A percentile compares a stretch with the other conserved stretches of the same genome.
Conservation (phyloP, 1,140 invertebrate genomes). For the Pogonognathellus flavescens region DNA sequence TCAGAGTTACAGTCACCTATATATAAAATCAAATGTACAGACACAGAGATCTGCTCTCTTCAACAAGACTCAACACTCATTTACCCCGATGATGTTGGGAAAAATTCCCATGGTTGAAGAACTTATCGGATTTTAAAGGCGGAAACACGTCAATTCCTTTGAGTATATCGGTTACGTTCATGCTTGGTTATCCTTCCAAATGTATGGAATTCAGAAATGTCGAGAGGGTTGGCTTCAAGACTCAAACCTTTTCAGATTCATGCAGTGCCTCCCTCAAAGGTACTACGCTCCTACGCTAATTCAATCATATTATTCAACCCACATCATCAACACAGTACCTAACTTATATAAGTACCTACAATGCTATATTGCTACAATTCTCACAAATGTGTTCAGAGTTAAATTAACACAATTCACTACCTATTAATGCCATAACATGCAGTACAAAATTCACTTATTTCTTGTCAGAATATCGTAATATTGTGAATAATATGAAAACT, state of each 20-base stretch:
- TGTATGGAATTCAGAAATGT: neutral
- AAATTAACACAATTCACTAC: too few species aligned
- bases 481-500: too few species aligned
- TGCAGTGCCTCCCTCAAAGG: neutral
- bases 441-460: too few species aligned
- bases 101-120: constrained; percentile 1
- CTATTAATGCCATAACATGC: too few species aligned
- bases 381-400: too few species aligned
- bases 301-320: constrained; percentile 23
- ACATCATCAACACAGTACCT: neutral
- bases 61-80: constrained; percentile 4
- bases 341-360: neutral
- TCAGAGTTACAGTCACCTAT: constrained; percentile 38
- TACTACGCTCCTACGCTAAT: constrained; percentile 29
- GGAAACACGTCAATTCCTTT: constrained; percentile 44
- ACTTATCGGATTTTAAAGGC: constrained; percentile 33
- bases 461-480: too few species aligned
- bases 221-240: neutral
- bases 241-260: neutral
- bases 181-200: constrained; percentile 26
- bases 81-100: neutral
- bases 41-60: neutral
- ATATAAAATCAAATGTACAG: neutral
- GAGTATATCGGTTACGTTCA: constrained; percentile 36
- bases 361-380: too few species aligned